These are phyloP conservation scores for Lucilia sericata DNA, from an alignment of 1,140 invertebrate species.

Conservation along the genomic window DNA sequence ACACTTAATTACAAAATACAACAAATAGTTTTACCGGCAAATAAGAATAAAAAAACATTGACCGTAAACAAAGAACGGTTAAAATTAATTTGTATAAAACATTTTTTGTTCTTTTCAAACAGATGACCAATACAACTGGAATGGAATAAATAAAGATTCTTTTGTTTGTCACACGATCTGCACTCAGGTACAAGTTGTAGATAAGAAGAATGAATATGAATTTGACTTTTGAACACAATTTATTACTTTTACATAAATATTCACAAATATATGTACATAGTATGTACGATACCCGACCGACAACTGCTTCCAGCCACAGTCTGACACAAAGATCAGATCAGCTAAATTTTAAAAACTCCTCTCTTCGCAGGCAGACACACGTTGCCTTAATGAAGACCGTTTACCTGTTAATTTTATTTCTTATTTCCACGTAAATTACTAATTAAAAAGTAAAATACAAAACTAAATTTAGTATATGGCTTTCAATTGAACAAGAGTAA, in stretches of 20 bases:
- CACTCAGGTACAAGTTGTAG: not conserved
- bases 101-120: not conserved
- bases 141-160: not conserved
- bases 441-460: constrained; percentile 6
- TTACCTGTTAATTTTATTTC: constrained; percentile 18
- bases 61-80: not conserved
- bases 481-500: not conserved
- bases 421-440: constrained; percentile 10
- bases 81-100: not conserved
- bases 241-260: constrained; percentile 25
- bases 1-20: not conserved
- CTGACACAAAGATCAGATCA: not conserved
- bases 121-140: not conserved
- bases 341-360: not conserved
- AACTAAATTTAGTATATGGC: not conserved
- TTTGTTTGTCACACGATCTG: not conserved
- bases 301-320: too few relatives aligned
- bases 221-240: constrained; percentile 37
- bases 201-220: not conserved
- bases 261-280: not conserved
- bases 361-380: too few relatives aligned
- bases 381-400: not conserved
- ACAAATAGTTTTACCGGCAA: not conserved
- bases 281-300: not conserved
- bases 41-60: too few relatives aligned